phyloP scores from a whole-genome alignment of 2,113 vertebrate species.

The Condylura cristata region DNA sequence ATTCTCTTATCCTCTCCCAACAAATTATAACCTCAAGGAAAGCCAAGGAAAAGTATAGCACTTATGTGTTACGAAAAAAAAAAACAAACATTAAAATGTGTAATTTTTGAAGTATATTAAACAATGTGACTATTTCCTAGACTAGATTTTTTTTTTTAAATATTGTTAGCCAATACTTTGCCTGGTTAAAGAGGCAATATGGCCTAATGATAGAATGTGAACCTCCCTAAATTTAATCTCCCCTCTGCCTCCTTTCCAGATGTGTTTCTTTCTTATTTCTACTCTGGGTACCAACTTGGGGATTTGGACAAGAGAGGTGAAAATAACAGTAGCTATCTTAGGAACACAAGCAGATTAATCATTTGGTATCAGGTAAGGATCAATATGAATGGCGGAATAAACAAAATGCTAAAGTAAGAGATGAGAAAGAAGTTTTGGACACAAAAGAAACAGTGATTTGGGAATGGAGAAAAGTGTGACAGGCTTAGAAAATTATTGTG shows the following conservation, averaged over 20 bases:
- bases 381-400: background rate
- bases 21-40: constrained; percentile 35
- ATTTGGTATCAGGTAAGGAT: background rate
- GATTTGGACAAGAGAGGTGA: background rate
- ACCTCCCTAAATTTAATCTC: background rate
- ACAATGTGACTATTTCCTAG: background rate
- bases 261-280: constrained; percentile 22
- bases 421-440: background rate
- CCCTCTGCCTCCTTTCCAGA: background rate
- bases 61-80: background rate
- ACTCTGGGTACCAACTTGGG: background rate
- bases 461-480: background rate
- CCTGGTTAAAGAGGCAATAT: background rate
- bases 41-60: background rate
- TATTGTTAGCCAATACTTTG: background rate
- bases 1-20: background rate
- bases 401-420: background rate
- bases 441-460: background rate
- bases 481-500: background rate
- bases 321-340: background rate
- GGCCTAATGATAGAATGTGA: background rate
- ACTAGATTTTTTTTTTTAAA: background rate
- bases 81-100: background rate
- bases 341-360: background rate
- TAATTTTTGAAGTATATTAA: constrained; percentile 34